These are phyloP conservation scores for Ceryle rudis DNA, from an alignment of 2,797 vertebrate genomes.

Conservation along the genomic window DNA sequence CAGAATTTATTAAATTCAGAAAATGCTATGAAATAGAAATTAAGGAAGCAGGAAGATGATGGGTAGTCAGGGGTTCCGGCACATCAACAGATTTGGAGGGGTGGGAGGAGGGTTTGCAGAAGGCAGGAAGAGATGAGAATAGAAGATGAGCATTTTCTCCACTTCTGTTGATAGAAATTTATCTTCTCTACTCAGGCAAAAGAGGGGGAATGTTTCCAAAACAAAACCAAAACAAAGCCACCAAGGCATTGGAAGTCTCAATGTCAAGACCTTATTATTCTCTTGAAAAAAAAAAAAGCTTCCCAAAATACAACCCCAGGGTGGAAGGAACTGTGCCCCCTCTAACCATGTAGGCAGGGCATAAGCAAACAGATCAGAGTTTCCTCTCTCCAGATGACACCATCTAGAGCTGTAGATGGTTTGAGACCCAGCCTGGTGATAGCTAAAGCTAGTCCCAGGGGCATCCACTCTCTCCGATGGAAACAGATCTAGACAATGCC, in stretches of 20 bases:
- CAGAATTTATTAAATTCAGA: background rate
- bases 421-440: fast-evolving
- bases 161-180: background rate
- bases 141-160: background rate
- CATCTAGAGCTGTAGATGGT: fast-evolving
- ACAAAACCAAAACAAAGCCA: background rate
- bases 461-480: background rate
- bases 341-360: background rate
- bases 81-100: background rate
- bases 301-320: background rate
- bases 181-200: background rate
- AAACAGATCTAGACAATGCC: background rate
- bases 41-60: background rate
- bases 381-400: background rate
- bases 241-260: background rate
- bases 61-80: background rate
- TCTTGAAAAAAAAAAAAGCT: background rate
- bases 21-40: background rate
- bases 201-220: background rate
- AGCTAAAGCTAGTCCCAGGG: background rate
- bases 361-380: background rate
- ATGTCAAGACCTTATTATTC: background rate
- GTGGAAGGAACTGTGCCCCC: background rate
- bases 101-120: background rate
- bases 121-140: background rate